Conservation (phyloP, 2,113 vertebrate species). For the Tragelaphus buxtoni region DNA sequence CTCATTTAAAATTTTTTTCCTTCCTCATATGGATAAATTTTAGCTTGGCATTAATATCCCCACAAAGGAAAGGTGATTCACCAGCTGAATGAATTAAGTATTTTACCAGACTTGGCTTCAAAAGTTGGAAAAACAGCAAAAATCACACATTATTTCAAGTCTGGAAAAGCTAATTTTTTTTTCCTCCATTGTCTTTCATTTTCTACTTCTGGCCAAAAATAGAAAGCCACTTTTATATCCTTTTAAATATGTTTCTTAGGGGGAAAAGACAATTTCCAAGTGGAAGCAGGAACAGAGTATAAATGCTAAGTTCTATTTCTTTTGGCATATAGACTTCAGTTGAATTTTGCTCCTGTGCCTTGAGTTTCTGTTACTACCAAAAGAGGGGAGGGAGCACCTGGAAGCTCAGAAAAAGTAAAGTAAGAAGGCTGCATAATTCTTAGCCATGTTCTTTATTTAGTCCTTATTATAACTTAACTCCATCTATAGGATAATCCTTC, state of each 20-base stretch:
- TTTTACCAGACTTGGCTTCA: slow-evolving; percentile 67
- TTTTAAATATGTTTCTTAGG: slow-evolving; percentile 62
- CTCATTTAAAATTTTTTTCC: not conserved
- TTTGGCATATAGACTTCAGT: slow-evolving; percentile 39
- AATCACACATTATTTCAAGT: slow-evolving; percentile 73
- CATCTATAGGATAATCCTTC: not conserved
- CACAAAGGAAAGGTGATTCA: slow-evolving; percentile 65
- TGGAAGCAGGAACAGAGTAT: slow-evolving; percentile 52
- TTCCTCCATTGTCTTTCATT: slow-evolving; percentile 62
- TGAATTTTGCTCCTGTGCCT: slow-evolving; percentile 38
- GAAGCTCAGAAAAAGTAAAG: not conserved
- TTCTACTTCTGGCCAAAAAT: slow-evolving; percentile 61
- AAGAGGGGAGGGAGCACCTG: not conserved
- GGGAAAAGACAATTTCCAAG: slow-evolving; percentile 40
- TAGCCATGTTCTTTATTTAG: not conserved
- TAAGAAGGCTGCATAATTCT: not conserved
- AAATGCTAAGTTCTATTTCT: slow-evolving; percentile 62
- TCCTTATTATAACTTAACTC: not conserved
- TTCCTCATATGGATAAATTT: slow-evolving; percentile 33
- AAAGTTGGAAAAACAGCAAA: slow-evolving; percentile 69
- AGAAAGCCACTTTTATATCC: slow-evolving; percentile 61
- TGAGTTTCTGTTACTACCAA: slow-evolving; percentile 18
- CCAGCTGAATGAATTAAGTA: slow-evolving; percentile 61
- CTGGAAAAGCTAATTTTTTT: slow-evolving; percentile 72
- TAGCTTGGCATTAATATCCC: slow-evolving; percentile 2